Evolutionary conservation across 2,888 invertebrate species (phyloP), one percentile per base, ranked within the genome.

Genomic region (Heliconius aoede): DNA sequence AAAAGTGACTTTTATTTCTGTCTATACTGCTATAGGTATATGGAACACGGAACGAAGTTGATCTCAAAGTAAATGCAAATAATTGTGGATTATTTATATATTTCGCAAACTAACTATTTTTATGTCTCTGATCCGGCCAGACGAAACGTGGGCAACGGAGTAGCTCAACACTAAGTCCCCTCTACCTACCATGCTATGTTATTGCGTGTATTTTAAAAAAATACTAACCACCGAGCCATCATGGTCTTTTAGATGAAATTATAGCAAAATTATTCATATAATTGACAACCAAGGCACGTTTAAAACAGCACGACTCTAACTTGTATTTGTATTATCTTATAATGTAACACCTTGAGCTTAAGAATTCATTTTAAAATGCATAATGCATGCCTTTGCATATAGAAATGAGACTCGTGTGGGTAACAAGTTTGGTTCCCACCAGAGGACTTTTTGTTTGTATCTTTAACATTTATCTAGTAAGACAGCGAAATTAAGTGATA

Each of bases 291-390:
- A 13, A 40, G n/a, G 24, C 65, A 65, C 65, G 65, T 65, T 18
- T 7, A 15, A 40, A 40, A 65, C 36, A 32, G 65, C 65, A 65
- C 36, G 65, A 65, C 24, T 65, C 28, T 28, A 26, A 36, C n/a
- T 36, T 36, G 60, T 60, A 13, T 24, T n/a, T 26, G 24, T 65
- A 24, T 24, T 65, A 36, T 24, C n/a, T 65, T 65, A 24, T 65
- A 65, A 36, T 65, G 15, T 40, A 65, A 65, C 65, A 65, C 65
- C 36, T 65, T 40, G 24, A 24, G 36, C 36, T 65, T 36, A 65
- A 36, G 65, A 65, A 65, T 65, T 65, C 65, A 65, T 40, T 65
- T 65, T 24, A 65, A 64, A 65, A 65, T 65, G 65, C 65, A 65
- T 65, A 15, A 65, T 40, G 65, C 65, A 65, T 65, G 24, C 7